phyloP scores from a whole-genome alignment of 2,113 vertebrate species.

The Phyllostomus hastatus region DNA sequence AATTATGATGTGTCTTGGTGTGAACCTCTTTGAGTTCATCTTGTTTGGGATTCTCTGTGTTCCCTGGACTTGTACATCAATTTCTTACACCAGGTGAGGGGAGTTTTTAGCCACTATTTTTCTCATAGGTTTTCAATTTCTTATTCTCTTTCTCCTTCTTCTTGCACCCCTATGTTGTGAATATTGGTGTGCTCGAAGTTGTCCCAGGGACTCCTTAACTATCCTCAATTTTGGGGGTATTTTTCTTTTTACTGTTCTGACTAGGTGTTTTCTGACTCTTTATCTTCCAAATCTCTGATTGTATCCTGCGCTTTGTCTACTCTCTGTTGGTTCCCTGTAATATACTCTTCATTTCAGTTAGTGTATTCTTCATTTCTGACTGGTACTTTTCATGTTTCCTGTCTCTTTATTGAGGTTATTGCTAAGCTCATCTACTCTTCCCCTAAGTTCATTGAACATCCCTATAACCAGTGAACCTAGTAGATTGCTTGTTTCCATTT shows the following conservation, averaged over 20 bases:
- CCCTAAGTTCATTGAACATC: neutral
- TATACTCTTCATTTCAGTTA: neutral
- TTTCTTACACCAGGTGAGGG: neutral
- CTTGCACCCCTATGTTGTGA: neutral
- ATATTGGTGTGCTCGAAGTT: neutral
- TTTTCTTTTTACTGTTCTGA: neutral
- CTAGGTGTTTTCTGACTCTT: neutral
- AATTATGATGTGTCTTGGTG: neutral
- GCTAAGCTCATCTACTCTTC: neutral
- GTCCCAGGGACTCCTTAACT: neutral
- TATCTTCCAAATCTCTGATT: neutral
- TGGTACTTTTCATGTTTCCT: neutral
- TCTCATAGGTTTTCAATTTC: neutral
- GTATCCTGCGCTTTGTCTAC: neutral
- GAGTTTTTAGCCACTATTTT: neutral
- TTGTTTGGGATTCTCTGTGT: neutral
- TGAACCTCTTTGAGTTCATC: neutral
- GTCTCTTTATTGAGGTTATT: neutral
- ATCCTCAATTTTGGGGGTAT: neutral
- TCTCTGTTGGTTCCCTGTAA: neutral
- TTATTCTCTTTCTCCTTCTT: neutral
- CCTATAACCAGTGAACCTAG: neutral
- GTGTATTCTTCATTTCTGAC: neutral
- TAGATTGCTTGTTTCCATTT: neutral
- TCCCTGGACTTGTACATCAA: neutral